Percentiles rank a stretch among this genome's conserved stretches.
Evolutionary conservation across 1,140 invertebrate genomes (phyloP).

Genomic region (Psix sp.): DNA sequence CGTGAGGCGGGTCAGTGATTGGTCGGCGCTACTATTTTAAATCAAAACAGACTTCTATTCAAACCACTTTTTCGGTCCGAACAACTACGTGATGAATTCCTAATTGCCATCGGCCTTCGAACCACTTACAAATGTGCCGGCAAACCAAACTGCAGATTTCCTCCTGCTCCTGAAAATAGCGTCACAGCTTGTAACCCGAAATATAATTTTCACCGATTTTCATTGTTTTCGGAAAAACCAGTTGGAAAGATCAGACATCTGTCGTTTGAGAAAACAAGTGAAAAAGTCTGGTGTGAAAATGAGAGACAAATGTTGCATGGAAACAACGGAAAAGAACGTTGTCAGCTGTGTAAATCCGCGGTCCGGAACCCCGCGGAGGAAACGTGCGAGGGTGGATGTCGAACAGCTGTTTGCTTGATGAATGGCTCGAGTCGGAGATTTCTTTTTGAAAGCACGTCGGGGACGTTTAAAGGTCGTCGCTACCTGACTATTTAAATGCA

Average conservation of each 20-base stretch:
- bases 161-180: too few relatives aligned
- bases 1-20: slow-evolving; percentile 70
- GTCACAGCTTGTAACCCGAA: too few relatives aligned
- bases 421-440: slow-evolving; percentile 19
- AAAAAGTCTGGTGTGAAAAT: slow-evolving; percentile 1
- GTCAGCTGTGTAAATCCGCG: slow-evolving; percentile 41
- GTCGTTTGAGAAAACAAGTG: too few relatives aligned
- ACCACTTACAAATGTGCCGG: too few relatives aligned
- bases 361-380: slow-evolving; percentile 28
- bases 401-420: slow-evolving; percentile 46
- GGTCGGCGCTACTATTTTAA: slow-evolving; percentile 14
- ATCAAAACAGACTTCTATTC: slow-evolving; percentile 6
- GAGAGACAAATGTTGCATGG: slow-evolving; percentile 15
- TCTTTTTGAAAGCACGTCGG: slow-evolving; percentile 12
- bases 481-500: slow-evolving; percentile 26
- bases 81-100: too few relatives aligned
- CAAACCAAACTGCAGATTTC: too few relatives aligned
- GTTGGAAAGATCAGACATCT: too few relatives aligned
- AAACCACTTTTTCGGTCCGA: neutral
- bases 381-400: slow-evolving; percentile 39
- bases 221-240: too few relatives aligned
- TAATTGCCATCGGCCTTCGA: too few relatives aligned
- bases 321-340: slow-evolving; percentile 24
- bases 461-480: slow-evolving; percentile 33
- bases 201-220: too few relatives aligned